A percentile compares a stretch with the other conserved stretches of the same genome.
These are phyloP conservation scores for Lepeophtheirus nordmannii DNA, from an alignment of 2,888 invertebrate genomes.

Conservation along the genomic window DNA sequence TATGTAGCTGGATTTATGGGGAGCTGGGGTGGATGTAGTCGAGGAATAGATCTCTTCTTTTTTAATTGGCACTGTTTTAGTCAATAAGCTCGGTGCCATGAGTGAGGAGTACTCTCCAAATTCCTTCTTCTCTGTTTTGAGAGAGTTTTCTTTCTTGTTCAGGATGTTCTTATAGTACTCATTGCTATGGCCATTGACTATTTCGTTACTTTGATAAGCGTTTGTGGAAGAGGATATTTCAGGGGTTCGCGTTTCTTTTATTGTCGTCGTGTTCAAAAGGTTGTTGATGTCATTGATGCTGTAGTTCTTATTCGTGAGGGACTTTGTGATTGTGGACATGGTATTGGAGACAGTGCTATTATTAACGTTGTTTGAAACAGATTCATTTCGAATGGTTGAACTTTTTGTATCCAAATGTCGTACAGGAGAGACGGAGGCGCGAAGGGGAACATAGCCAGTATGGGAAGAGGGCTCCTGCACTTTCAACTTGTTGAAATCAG, in stretches of 20 bases:
- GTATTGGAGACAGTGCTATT: not conserved
- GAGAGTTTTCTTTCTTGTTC: not conserved
- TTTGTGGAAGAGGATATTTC: not conserved
- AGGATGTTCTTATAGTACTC: not conserved
- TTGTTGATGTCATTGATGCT: not conserved
- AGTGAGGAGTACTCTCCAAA: slow-evolving; percentile 14
- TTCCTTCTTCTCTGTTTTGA: slow-evolving; percentile 17
- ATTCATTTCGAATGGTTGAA: not conserved
- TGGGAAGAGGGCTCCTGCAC: not conserved
- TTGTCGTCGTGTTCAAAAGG: not conserved
- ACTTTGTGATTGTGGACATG: not conserved
- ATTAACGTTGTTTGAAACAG: not conserved
- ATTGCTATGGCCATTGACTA: too few relatives aligned
- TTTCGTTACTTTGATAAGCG: too few relatives aligned
- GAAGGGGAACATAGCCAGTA: not conserved
- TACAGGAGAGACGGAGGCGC: not conserved
- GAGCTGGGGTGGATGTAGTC: not conserved
- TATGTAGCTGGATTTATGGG: not conserved
- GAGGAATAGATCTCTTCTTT: not conserved
- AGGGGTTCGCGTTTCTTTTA: not conserved
- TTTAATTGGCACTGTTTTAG: not conserved
- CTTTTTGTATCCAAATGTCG: not conserved
- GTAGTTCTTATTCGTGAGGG: not conserved
- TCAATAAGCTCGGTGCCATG: slow-evolving; percentile 4
- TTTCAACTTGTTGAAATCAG: slow-evolving; percentile 17